Evolutionary conservation across 1,140 invertebrate species (phyloP), one percentile per base, ranked within the genome.

Genomic region (Notospermus geniculatus): DNA sequence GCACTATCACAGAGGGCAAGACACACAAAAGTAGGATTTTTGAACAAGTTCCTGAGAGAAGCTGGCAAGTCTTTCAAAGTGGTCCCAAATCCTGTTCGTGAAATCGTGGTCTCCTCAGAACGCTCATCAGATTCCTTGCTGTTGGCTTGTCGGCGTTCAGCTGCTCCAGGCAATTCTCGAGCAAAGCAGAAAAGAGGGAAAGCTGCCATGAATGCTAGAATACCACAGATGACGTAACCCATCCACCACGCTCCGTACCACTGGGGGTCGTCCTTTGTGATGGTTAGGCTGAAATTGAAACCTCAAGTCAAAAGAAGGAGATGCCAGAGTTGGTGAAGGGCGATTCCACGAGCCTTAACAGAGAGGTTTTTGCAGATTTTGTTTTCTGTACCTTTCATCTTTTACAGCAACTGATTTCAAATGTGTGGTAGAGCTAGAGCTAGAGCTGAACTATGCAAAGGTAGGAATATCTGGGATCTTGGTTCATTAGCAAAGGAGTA

Each of bases 191-290:
- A 64, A 9, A 77, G 54, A 7, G 75, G 78, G 36, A 78, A 36
- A 13, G 72, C 67, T 17, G 76, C 86, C 23, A 88, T 56, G n/a
- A 87, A 81, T 0, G 89, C 80, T 1, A 88, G 68, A 0, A 84
- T 71, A n/a, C 86, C 88, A 57, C 89, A 80, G 11, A 90, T 83
- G 29, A 90, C 60, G 59, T 80, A 80, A 17, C 84, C 89, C 85
- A 91, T 25, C 91, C 91, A 83, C 80, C 80, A 83, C 0, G 77
- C 80, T 55, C 82, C 81, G 2, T 82, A 73, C 80, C 78, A 84
- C n/a, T 78, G 65, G 0, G 82, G 80, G 65, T 79, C 79, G 19
- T 75, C 69, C 0, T 65, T 56, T 22, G 65, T 68, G 23, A 82
- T 17, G 5, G 46, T 19, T 17, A 67, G 52, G 17, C 74, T 77